Percentiles rank a stretch among this genome's conserved stretches.
phyloP scores from a whole-genome alignment of 1,140 invertebrate genomes.

The Hyposmocoma kahamanoa region DNA sequence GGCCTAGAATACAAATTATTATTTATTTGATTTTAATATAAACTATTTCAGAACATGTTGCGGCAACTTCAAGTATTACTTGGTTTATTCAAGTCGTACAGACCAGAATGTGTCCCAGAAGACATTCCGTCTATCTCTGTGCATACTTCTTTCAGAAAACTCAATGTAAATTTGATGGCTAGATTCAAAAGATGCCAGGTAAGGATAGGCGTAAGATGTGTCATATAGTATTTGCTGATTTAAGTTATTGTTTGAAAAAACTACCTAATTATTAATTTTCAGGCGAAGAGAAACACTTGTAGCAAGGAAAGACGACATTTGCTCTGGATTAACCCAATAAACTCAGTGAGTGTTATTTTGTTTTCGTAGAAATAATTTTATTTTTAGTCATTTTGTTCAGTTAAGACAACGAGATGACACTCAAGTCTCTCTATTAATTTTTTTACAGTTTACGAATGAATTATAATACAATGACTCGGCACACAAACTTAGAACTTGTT shows the following conservation, averaged over 20 bases:
- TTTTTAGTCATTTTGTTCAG: too few species aligned
- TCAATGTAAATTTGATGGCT: constrained; percentile 38
- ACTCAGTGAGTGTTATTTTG: constrained; percentile 47
- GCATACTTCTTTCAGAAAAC: constrained; percentile 55
- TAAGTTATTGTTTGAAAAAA: background rate
- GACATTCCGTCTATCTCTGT: constrained; percentile 55
- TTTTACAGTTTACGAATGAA: too few species aligned
- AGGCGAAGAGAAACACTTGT: constrained; percentile 36
- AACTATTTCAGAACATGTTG: constrained; percentile 45
- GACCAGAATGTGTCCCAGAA: constrained; percentile 65
- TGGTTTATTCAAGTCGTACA: constrained; percentile 67
- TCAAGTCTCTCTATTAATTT: too few species aligned
- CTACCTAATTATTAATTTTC: constrained; percentile 17
- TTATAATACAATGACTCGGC: background rate
- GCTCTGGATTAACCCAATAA: constrained; percentile 45
- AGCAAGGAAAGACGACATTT: constrained; percentile 29
- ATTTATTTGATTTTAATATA: background rate
- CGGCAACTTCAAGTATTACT: constrained; percentile 53
- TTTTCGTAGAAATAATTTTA: too few species aligned
- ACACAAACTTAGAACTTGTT: background rate
- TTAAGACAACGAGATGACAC: background rate
- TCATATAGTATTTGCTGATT: background rate
- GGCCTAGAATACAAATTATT: too few species aligned
- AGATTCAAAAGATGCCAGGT: constrained; percentile 57
- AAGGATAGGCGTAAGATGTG: background rate